These are phyloP conservation scores for Scaptomyza caliginosa DNA, from an alignment of 2,888 invertebrate species.

Conservation along the genomic window DNA sequence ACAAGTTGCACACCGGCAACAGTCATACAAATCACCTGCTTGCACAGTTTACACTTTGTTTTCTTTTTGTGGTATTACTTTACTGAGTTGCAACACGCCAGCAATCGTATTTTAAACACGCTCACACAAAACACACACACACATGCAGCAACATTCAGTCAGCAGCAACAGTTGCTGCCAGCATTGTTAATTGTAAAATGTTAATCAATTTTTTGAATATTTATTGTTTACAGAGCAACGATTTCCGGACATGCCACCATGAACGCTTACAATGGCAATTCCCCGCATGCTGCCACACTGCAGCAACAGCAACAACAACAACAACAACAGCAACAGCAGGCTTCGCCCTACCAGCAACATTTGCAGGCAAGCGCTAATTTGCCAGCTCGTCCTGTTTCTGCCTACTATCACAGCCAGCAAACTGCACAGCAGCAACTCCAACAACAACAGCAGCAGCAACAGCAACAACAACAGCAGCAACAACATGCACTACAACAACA, in stretches of 20 bases:
- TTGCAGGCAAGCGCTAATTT: constrained; percentile 69
- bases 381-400: constrained; percentile 83
- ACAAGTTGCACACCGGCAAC: constrained; percentile 41
- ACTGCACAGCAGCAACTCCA: constrained; percentile 73
- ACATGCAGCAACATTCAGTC: constrained; percentile 17
- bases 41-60: constrained; percentile 14
- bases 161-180: constrained; percentile 25
- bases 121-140: not conserved
- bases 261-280: constrained; percentile 81
- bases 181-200: not conserved
- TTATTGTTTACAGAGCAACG: constrained; percentile 69
- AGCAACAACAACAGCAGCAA: constrained; percentile 58
- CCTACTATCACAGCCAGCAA: constrained; percentile 82
- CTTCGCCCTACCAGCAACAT: constrained; percentile 62
- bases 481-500: constrained; percentile 77
- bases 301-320: constrained; percentile 69
- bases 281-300: constrained; percentile 79
- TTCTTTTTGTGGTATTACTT: not conserved
- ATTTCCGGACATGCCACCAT: constrained; percentile 81
- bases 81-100: constrained; percentile 2
- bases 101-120: constrained; percentile 4
- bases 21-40: constrained; percentile 15
- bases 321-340: constrained; percentile 66
- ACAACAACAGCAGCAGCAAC: constrained; percentile 74
- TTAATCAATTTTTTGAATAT: constrained; percentile 5